Base-by-base conservation (phyloP, 2,888 invertebrate genomes). In the Tricholauxania praeusta region DNA sequence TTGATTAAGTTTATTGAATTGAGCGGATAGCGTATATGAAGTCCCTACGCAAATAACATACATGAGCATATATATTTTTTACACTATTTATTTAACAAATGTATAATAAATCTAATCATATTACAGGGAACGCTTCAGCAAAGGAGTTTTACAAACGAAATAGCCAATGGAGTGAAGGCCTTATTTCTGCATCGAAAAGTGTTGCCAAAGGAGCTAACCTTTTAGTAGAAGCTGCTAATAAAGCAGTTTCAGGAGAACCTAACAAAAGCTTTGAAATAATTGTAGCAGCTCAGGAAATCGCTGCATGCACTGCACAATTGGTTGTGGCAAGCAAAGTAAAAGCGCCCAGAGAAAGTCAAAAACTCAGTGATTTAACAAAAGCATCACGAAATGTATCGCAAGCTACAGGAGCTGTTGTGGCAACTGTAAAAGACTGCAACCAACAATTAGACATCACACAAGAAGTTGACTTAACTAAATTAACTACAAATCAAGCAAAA, bases 81-180 rank as follows among this genome's bases (percentile, higher is more conserved):
- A 28, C 28, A 28, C 28, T 4, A 28, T 3, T 28, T 22, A 22
- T 22, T 28, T 28, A 28, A 28, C 28, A 28, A 4, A 0, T 28
- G 22, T 28, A 39, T 39, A 39, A 39, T 39, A 39, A 39, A 10
- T 10, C 10, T 39, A 4, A 10, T 8, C 39, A 39, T 62, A 22
- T 80, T 69, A 80, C 90, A 91, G 95, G 95, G 12, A 92, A 93
- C 32, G 92, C 93, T 6, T 93, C 96, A 8, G 92, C 93, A 0
- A 96, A 94, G 85, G 98, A 99, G 84, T 99, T 99, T 89, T 99
- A 99, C 88, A 96, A 98, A 86, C 90, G 97, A 78, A 99, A 99
- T 87, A 98, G 99, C 83, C 95, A 98, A 85, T 99, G 99, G 99
- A 98, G 99, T 0, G 98, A 99, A 87, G 99, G 99, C 7, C 91